These are phyloP conservation scores for Chelonus insularis DNA, from an alignment of 1,140 invertebrate species.

Conservation along the genomic window DNA sequence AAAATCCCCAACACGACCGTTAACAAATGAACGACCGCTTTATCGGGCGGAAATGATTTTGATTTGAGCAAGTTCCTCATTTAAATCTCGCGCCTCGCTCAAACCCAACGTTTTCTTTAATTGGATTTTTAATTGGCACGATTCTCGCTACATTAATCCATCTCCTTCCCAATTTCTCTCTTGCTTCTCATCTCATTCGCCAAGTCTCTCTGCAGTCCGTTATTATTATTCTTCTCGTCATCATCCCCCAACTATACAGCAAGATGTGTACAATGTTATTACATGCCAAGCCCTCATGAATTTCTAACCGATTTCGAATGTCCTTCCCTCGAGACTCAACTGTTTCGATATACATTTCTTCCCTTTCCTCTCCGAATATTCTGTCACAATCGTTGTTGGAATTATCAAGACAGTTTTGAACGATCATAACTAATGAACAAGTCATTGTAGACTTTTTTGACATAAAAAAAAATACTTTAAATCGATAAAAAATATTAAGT, in stretches of 20 bases:
- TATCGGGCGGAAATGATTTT: conserved; percentile 59
- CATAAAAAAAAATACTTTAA: not conserved
- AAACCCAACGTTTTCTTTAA: conserved; percentile 47
- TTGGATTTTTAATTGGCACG: conserved; percentile 59
- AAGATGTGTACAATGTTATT: conserved; percentile 24
- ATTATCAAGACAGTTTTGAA: no score
- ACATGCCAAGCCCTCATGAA: conserved; percentile 16
- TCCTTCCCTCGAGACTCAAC: conserved; percentile 19
- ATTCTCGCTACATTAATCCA: conserved; percentile 56
- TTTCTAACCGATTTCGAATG: conserved; percentile 23
- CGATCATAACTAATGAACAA: no score
- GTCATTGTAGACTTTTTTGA: no score
- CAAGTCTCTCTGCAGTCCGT: conserved; percentile 28
- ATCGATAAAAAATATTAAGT: no score
- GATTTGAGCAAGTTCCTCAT: conserved; percentile 49
- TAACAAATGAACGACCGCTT: conserved; percentile 57
- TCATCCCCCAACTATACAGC: not conserved
- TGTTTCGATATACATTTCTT: conserved; percentile 7
- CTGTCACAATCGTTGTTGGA: not conserved
- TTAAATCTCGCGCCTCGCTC: conserved; percentile 47
- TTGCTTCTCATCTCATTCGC: conserved; percentile 10
- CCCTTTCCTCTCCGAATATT: not conserved
- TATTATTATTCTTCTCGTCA: conserved; percentile 37
- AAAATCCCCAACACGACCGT: conserved; percentile 37
- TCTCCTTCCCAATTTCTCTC: conserved; percentile 26